Conservation (phyloP, 2,888 invertebrate species). For the Phanerotoma sp. region DNA sequence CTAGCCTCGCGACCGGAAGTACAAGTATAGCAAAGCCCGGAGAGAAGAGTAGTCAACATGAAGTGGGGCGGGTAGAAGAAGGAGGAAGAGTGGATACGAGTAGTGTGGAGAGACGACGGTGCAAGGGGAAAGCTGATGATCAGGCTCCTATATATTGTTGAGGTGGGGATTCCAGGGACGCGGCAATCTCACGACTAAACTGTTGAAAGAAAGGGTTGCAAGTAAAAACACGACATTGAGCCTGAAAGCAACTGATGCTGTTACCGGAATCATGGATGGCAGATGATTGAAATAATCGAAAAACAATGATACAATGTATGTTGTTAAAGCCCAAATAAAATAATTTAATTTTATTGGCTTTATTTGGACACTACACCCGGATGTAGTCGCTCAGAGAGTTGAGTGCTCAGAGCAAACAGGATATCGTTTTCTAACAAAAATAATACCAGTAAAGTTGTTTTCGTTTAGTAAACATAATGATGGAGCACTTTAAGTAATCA, state of each 20-base stretch:
- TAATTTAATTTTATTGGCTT: too few species aligned
- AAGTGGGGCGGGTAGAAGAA: background rate
- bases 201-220: conserved; percentile 22
- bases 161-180: conserved; percentile 45
- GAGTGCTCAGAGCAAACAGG: too few species aligned
- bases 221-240: conserved; percentile 21
- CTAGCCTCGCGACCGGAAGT: conserved; percentile 50
- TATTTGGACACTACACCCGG: too few species aligned
- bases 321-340: too few species aligned
- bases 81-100: conserved; percentile 14
- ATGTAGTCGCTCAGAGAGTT: too few species aligned
- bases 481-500: too few species aligned
- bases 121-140: conserved; percentile 24
- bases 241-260: conserved; percentile 14
- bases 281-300: too few species aligned
- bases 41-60: conserved; percentile 11
- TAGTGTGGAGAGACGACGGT: conserved; percentile 19
- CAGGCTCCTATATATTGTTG: conserved; percentile 2
- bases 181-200: conserved; percentile 25
- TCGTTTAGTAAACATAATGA: too few species aligned
- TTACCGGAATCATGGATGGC: too few species aligned
- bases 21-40: conserved; percentile 46
- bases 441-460: too few species aligned
- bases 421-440: too few species aligned
- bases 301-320: too few species aligned